These are phyloP conservation scores for Falco columbarius DNA, from an alignment of 2,797 vertebrate species.

Conservation along the genomic window DNA sequence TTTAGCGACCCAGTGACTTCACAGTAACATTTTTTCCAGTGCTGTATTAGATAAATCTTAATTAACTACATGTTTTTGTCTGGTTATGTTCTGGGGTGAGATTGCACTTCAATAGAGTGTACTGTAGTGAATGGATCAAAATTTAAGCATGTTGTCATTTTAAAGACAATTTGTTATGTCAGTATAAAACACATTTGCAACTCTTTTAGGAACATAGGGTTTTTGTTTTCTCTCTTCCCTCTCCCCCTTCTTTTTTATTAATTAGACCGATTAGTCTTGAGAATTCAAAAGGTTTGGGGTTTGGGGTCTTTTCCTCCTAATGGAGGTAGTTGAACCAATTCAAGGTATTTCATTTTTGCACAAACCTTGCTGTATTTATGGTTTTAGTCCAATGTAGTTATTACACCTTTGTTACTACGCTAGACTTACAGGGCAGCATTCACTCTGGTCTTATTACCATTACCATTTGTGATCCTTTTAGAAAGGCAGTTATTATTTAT, in stretches of 20 bases:
- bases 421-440: background rate
- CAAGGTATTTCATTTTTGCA: background rate
- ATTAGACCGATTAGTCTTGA: background rate
- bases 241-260: background rate
- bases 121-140: background rate
- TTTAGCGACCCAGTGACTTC: background rate
- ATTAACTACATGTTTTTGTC: background rate
- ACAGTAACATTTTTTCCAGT: background rate
- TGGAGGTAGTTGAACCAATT: background rate
- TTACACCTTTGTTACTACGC: background rate
- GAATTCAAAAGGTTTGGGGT: background rate
- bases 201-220: background rate
- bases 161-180: background rate
- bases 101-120: background rate
- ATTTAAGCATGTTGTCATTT: background rate
- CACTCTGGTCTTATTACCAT: background rate
- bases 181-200: background rate
- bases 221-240: background rate
- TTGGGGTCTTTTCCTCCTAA: background rate
- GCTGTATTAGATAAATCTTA: background rate
- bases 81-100: background rate
- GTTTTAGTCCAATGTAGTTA: background rate
- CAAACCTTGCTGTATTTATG: background rate
- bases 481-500: background rate
- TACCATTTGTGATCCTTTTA: background rate